phyloP scores from a whole-genome alignment of 2,797 vertebrate species.

The Zalophus californianus region DNA sequence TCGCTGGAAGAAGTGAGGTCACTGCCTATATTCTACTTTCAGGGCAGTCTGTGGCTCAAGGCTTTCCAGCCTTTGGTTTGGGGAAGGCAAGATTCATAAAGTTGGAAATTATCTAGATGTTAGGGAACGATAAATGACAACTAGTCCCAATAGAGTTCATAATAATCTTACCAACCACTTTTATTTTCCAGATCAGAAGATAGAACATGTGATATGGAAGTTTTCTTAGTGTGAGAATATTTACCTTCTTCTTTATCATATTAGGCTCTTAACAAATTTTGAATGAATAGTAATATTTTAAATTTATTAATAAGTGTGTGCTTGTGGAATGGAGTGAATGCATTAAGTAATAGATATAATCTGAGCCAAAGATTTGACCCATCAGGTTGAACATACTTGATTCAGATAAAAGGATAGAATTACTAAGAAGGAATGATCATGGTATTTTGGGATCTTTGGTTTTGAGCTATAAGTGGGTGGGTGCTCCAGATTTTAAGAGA shows the following conservation, averaged over 20 bases:
- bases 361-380: neutral
- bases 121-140: neutral
- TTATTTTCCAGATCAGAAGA: neutral
- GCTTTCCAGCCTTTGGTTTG: neutral
- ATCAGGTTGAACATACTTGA: neutral
- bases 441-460: neutral
- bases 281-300: neutral
- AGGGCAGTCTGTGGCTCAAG: neutral
- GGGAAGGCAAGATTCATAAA: neutral
- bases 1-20: neutral
- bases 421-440: neutral
- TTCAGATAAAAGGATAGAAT: neutral
- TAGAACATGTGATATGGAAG: neutral
- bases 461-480: neutral
- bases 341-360: neutral
- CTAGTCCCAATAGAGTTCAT: neutral
- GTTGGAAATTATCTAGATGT: neutral
- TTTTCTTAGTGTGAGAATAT: neutral
- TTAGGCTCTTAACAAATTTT: neutral
- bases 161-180: neutral
- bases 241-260: neutral
- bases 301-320: neutral
- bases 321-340: neutral
- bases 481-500: neutral
- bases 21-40: neutral